phyloP scores from a whole-genome alignment of 2,797 vertebrate genomes.

The Antennarius maculatus region DNA sequence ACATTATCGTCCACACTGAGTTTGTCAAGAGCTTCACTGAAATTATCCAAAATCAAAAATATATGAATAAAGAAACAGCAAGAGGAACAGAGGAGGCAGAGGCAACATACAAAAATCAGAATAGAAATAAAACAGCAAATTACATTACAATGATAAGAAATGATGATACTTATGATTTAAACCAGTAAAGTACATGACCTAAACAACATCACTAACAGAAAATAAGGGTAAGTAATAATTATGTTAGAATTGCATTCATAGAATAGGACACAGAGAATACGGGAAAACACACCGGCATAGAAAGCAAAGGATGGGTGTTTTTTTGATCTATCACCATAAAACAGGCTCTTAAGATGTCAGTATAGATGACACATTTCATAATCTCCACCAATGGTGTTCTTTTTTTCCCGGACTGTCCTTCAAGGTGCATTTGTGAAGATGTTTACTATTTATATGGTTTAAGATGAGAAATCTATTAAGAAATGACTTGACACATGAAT shows the following conservation, averaged over 20 bases:
- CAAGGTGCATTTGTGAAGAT: conserved; percentile 10
- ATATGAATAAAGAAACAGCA: background rate
- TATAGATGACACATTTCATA: conserved; percentile 24
- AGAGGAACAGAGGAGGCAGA: background rate
- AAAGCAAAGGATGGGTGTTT: conserved; percentile 8
- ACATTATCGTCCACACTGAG: too few relatives aligned
- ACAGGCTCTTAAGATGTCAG: conserved; percentile 40
- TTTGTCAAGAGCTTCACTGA: background rate
- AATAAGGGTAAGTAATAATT: background rate
- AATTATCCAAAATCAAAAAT: background rate
- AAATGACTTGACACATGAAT: background rate
- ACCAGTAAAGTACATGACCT: too few relatives aligned
- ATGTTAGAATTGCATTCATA: background rate
- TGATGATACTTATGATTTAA: too few relatives aligned
- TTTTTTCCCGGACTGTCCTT: conserved; percentile 27
- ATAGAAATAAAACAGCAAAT: background rate
- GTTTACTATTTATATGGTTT: conserved; percentile 13
- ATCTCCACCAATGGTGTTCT: conserved; percentile 19
- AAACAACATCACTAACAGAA: background rate
- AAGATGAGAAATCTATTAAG: background rate
- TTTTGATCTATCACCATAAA: conserved; percentile 24
- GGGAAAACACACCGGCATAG: background rate
- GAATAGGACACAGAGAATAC: background rate
- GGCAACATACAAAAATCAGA: background rate
- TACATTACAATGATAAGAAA: too few relatives aligned